Conservation (phyloP, 2,888 invertebrate genomes). For the Coenonympha glycerion region DNA sequence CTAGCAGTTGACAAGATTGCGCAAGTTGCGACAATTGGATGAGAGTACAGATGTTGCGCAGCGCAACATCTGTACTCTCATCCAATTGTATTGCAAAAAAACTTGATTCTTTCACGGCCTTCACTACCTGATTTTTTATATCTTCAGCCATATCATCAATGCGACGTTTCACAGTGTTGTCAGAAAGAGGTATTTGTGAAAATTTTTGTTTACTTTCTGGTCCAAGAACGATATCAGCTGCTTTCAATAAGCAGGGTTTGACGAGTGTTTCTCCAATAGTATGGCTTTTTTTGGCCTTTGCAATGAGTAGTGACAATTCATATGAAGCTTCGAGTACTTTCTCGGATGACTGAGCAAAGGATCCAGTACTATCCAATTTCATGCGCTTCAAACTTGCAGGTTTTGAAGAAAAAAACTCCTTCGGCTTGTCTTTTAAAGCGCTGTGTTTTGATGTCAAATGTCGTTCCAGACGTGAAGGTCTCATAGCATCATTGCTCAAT, state of each 20-base stretch:
- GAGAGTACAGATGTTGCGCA: slow-evolving; percentile 29
- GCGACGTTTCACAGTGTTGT: slow-evolving; percentile 27
- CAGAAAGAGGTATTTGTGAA: slow-evolving; percentile 26
- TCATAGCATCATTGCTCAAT: slow-evolving; percentile 23
- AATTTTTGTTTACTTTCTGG: slow-evolving; percentile 25
- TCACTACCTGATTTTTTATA: slow-evolving; percentile 13
- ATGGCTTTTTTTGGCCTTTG: slow-evolving; percentile 26
- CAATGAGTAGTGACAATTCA: slow-evolving; percentile 23
- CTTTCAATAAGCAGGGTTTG: slow-evolving; percentile 29
- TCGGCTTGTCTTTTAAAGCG: slow-evolving; percentile 20
- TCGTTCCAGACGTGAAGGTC: slow-evolving; percentile 18
- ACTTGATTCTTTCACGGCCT: background rate
- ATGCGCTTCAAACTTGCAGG: slow-evolving; percentile 2
- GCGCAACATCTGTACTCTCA: slow-evolving; percentile 28
- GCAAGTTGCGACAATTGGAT: too few species aligned
- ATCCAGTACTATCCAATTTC: slow-evolving; percentile 6
- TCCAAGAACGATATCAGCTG: slow-evolving; percentile 25
- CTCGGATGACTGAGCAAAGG: slow-evolving; percentile 19
- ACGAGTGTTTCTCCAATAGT: slow-evolving; percentile 27
- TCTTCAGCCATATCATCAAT: slow-evolving; percentile 29
- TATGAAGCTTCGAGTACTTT: slow-evolving; percentile 16
- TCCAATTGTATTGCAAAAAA: slow-evolving; percentile 3
- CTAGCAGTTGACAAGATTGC: slow-evolving; percentile 30
- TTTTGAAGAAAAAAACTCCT: slow-evolving; percentile 11
- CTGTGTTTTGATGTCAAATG: slow-evolving; percentile 22